These are phyloP conservation scores for Hyphantria cunea DNA, from an alignment of 1,140 invertebrate genomes.

Conservation along the genomic window DNA sequence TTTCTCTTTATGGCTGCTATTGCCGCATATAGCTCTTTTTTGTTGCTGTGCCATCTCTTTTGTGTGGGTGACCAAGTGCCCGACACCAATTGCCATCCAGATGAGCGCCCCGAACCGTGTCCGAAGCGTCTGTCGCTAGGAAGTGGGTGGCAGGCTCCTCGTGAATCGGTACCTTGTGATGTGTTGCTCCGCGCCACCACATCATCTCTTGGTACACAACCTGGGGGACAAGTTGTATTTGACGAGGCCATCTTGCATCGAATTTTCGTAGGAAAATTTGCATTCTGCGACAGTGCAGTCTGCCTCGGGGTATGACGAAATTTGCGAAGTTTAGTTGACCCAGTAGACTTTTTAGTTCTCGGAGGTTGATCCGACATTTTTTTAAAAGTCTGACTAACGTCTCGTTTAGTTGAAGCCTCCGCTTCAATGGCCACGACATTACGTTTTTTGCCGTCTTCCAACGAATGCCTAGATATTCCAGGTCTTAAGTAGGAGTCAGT, in stretches of 20 bases:
- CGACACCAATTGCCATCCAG: slow-evolving; percentile 30
- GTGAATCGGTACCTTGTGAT: slow-evolving; percentile 24
- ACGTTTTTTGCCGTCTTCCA: no score
- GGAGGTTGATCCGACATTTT: slow-evolving; percentile 30
- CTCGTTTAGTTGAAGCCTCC: no score
- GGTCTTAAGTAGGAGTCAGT: slow-evolving; percentile 33
- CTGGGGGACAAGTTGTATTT: not conserved
- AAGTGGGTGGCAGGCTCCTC: slow-evolving; percentile 38
- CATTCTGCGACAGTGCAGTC: slow-evolving; percentile 37
- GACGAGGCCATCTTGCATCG: slow-evolving; percentile 17
- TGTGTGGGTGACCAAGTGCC: no score
- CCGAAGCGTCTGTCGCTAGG: slow-evolving; percentile 50
- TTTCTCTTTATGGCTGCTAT: slow-evolving; percentile 32
- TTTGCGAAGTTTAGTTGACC: slow-evolving; percentile 67
- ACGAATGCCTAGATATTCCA: slow-evolving; percentile 30
- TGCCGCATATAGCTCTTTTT: slow-evolving; percentile 55
- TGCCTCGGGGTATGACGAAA: slow-evolving; percentile 81
- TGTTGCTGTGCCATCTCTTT: slow-evolving; percentile 59
- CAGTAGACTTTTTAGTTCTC: slow-evolving; percentile 6
- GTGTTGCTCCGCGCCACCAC: slow-evolving; percentile 37
- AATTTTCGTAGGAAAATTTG: slow-evolving; percentile 36
- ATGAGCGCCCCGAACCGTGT: slow-evolving; percentile 38
- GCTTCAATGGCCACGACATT: no score
- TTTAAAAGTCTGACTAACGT: no score
- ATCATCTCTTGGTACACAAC: slow-evolving; percentile 5